Evolutionary conservation across 2,888 invertebrate species (phyloP), one percentile per base, ranked within the genome.

Genomic region (Trichogramma dendrolimi): DNA sequence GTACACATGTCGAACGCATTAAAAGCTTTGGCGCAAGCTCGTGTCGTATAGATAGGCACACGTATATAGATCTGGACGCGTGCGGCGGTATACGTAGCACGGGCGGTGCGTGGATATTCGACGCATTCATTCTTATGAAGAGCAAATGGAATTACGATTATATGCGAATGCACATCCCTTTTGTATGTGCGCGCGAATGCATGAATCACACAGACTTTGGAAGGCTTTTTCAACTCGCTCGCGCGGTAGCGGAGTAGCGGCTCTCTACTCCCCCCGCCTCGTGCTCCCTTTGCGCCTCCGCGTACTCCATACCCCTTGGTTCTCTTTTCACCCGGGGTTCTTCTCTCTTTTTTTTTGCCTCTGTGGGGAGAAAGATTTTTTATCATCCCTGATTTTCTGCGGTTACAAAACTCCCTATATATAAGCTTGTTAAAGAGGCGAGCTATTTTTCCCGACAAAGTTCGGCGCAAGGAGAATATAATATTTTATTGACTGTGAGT

Each of bases 81-180:
- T 4, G 38, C 44, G 46, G 11, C 46, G 3, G 44, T 43, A 50
- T 48, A 46, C 50, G 48, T 14, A 14, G 6, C 48, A 14, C 48
- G 11, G 48, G 11, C 27, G 11, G 48, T 48, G n/a, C 52, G 58
- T 65, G 60, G 58, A 58, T 60, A 58, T 53, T 52, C 58, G 53
- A 43, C 63, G 55, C 63, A 63, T 65, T 63, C 63, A 11, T 61
- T 61, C 63, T 65, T 61, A 63, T 63, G 60, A 60, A 61, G 61
- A 63, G 61, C 59, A 65, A 65, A 61, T 61, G 63, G 57, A 65
- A 65, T 63, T 61, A 65, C 63, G 65, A 63, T 65, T 63, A 63
- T 58, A 59, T 48, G 63, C 61, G 62, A 46, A 44, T 44, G 44
- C 63, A 54, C 57, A 55, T 44, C 44, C 52, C 59, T 42, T 43